Percentiles rank a stretch among this genome's conserved stretches.
Conservation (phyloP, 2,888 invertebrate species). For the Scaptomyza parva region DNA sequence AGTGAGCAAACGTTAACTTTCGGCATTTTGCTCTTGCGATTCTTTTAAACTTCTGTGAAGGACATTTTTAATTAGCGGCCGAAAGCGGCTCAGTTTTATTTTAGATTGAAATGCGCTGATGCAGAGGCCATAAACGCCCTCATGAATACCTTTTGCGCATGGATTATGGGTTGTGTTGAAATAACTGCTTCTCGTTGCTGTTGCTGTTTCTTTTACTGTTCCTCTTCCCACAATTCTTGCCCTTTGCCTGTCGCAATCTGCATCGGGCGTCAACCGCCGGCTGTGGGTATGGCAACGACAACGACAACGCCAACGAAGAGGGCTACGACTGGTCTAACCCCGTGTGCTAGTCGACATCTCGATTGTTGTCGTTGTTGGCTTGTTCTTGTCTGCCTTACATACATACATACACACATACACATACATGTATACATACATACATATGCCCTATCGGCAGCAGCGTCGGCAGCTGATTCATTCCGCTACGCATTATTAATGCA, state of each 20-base stretch:
- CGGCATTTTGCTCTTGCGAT: neutral
- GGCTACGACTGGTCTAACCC: constrained; percentile 47
- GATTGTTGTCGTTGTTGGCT: constrained; percentile 34
- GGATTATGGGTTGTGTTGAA: constrained; percentile 32
- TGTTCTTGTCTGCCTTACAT: constrained; percentile 39
- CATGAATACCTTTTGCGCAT: constrained; percentile 58
- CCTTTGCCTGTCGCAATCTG: constrained; percentile 62
- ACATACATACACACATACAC: no score
- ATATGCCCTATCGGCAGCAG: constrained; percentile 51
- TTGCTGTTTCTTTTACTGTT: constrained; percentile 41
- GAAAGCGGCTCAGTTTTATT: constrained; percentile 56
- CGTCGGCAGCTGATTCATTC: constrained; percentile 78
- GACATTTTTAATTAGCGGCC: constrained; percentile 76
- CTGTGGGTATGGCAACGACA: constrained; percentile 19
- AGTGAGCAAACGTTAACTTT: neutral
- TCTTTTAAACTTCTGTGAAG: constrained; percentile 38
- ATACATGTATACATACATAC: constrained; percentile 40
- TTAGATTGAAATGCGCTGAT: constrained; percentile 64
- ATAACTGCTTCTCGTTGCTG: constrained; percentile 33
- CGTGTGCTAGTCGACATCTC: constrained; percentile 42
- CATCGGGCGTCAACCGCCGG: constrained; percentile 65
- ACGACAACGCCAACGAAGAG: constrained; percentile 20
- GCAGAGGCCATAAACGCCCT: constrained; percentile 57
- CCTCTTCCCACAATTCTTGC: constrained; percentile 41
- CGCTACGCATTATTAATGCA: constrained; percentile 78